Evolutionary conservation across 2,797 vertebrate species (phyloP).

Genomic region (Coranthus polyacanthus): DNA sequence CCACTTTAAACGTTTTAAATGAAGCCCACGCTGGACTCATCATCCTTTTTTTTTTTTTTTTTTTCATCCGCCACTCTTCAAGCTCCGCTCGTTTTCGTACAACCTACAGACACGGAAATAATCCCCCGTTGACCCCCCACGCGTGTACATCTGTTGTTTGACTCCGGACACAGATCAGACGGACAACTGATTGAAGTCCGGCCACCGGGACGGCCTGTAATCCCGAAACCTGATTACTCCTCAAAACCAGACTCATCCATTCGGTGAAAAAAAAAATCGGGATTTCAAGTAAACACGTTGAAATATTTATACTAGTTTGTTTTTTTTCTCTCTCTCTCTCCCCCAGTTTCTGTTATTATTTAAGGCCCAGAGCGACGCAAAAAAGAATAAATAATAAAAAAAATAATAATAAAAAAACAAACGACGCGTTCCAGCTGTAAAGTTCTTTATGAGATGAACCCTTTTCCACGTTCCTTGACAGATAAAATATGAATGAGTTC

Average conservation of each 20-base stretch:
- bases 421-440: too few relatives aligned
- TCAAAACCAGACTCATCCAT: conserved; percentile 14
- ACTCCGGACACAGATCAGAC: conserved; percentile 65
- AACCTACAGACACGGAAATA: conserved; percentile 50
- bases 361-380: neutral
- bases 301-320: neutral
- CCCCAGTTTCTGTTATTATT: neutral
- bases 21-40: too few relatives aligned
- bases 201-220: conserved; percentile 49
- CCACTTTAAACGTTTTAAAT: neutral
- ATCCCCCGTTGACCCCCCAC: conserved; percentile 67
- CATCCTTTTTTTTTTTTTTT: neutral
- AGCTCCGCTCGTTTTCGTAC: conserved; percentile 36
- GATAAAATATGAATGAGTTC: conserved; percentile 33
- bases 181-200: conserved; percentile 65
- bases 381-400: neutral
- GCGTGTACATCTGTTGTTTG: conserved; percentile 77
- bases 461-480: conserved; percentile 18
- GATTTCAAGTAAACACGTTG: neutral
- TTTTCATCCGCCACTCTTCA: conserved; percentile 14
- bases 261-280: neutral
- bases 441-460: too few relatives aligned
- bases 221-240: conserved; percentile 61
- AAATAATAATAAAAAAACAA: neutral
- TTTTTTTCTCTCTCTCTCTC: too few relatives aligned